These are phyloP conservation scores for Trialeurodes vaporariorum DNA, from an alignment of 1,140 invertebrate genomes.

Conservation along the genomic window DNA sequence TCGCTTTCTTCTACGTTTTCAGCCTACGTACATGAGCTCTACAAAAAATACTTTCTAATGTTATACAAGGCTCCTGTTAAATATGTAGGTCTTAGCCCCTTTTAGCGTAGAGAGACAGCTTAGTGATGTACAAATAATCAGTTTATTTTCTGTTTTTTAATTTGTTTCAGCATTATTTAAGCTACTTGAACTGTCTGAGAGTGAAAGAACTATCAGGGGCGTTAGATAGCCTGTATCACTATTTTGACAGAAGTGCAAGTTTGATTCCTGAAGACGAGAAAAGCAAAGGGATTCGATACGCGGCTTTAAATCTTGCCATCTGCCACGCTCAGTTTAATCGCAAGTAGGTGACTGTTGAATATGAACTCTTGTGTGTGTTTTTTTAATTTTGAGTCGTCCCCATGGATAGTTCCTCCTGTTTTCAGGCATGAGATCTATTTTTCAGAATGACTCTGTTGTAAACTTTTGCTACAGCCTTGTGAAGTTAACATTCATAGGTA, in stretches of 20 bases:
- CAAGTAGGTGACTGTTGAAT: constrained; percentile 43
- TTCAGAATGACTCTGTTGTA: too few species aligned
- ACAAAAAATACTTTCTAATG: too few species aligned
- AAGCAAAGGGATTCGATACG: constrained; percentile 68
- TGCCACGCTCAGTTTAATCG: constrained; percentile 76
- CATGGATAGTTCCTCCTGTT: too few species aligned
- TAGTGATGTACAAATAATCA: too few species aligned
- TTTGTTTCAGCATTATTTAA: constrained; percentile 68
- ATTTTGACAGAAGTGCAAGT: constrained; percentile 57
- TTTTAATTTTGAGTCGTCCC: constrained; percentile 14
- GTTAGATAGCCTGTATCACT: constrained; percentile 68
- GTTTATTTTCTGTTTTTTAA: constrained; percentile 2
- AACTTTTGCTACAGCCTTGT: too few species aligned
- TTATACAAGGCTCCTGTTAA: too few species aligned
- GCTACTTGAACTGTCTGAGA: constrained; percentile 77
- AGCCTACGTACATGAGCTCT: too few species aligned
- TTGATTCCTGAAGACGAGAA: constrained; percentile 44
- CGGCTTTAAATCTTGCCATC: constrained; percentile 76
- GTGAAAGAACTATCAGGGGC: constrained; percentile 79
- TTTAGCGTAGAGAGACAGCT: too few species aligned
- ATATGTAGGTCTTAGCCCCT: too few species aligned
- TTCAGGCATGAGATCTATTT: too few species aligned
- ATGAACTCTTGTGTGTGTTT: background rate
- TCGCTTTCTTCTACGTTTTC: too few species aligned
- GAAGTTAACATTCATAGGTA: too few species aligned